Conservation (phyloP, 1,140 invertebrate genomes). For the Octopus sinensis region DNA sequence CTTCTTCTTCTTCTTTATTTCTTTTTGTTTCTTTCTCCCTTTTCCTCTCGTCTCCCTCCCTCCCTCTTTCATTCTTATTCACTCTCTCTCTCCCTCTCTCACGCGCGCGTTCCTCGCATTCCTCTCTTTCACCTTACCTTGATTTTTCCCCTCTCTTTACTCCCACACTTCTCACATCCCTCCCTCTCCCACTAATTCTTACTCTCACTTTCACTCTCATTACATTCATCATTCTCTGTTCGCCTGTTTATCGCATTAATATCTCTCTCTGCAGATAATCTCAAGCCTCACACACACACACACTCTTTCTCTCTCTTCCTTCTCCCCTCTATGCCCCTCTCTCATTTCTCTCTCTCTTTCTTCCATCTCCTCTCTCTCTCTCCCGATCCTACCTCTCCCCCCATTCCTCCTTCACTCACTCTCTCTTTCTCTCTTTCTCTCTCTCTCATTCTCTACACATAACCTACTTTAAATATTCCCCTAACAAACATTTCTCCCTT, state of each 20-base stretch:
- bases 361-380: neutral
- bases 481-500: neutral
- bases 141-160: neutral
- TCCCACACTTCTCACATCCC: neutral
- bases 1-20: neutral
- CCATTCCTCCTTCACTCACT: neutral
- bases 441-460: neutral
- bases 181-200: neutral
- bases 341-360: neutral
- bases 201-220: neutral
- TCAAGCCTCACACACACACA: neutral
- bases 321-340: neutral
- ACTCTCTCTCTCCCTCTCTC: neutral
- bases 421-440: neutral
- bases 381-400: neutral
- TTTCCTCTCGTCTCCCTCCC: neutral
- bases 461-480: neutral
- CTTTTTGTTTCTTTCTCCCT: neutral
- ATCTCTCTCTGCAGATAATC: too few species aligned
- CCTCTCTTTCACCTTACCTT: neutral
- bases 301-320: neutral
- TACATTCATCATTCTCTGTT: neutral
- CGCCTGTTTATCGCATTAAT: neutral
- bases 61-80: neutral
- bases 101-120: neutral